Conservation (phyloP, 2,888 invertebrate species). For the Hydropsyche betteni region DNA sequence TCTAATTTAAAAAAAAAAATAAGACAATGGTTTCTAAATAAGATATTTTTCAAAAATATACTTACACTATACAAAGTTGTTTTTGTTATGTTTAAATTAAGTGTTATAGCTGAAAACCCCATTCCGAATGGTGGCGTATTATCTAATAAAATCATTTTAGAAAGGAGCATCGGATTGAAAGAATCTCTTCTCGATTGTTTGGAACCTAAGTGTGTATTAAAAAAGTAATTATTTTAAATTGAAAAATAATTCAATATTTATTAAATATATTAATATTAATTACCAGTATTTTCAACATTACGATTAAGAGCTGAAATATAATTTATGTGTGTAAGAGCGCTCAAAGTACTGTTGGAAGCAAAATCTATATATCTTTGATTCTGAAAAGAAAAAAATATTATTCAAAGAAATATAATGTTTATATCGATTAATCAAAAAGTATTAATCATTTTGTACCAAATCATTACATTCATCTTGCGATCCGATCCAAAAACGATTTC, state of each 20-base stretch:
- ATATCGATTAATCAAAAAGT: not conserved
- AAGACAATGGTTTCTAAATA: not conserved
- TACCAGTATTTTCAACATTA: slow-evolving; percentile 45
- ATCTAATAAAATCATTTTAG: slow-evolving; percentile 55
- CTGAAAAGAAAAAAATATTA: slow-evolving; percentile 53
- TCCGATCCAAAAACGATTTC: slow-evolving; percentile 63
- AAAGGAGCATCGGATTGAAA: slow-evolving; percentile 56
- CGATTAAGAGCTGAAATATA: slow-evolving; percentile 52
- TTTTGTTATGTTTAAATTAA: slow-evolving; percentile 62
- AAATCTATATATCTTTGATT: slow-evolving; percentile 55
- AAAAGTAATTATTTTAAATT: not conserved
- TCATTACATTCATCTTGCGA: slow-evolving; percentile 60
- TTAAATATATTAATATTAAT: not conserved
- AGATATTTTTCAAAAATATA: slow-evolving; percentile 12
- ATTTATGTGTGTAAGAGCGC: slow-evolving; percentile 55
- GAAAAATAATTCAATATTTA: not conserved
- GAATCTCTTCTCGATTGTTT: slow-evolving; percentile 56
- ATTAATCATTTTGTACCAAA: slow-evolving; percentile 57
- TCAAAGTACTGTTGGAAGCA: slow-evolving; percentile 55
- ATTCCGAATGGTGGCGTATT: slow-evolving; percentile 58
- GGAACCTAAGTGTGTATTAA: slow-evolving; percentile 28
- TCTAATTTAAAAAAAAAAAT: slow-evolving; percentile 55
- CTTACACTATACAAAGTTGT: slow-evolving; percentile 59
- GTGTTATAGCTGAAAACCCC: slow-evolving; percentile 56
- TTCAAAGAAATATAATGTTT: not conserved